Evolutionary conservation across 2,797 vertebrate genomes (phyloP).

Genomic region (Syngnathus acus): DNA sequence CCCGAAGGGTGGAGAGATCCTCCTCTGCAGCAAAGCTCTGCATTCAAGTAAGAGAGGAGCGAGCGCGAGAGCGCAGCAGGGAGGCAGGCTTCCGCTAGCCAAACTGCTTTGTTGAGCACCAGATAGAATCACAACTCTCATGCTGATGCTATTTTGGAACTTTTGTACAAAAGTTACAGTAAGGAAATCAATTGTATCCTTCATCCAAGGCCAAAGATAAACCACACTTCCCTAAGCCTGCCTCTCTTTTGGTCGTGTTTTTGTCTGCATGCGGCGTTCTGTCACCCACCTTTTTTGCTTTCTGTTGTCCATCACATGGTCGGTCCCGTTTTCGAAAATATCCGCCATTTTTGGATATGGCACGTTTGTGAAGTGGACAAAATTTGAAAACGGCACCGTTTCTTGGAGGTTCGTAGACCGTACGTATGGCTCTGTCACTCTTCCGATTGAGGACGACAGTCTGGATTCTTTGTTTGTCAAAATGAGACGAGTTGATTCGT

Average conservation of each 20-base stretch:
- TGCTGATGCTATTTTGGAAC: not conserved
- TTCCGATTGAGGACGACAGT: not conserved
- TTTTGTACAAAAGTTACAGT: not conserved
- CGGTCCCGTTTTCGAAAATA: too few species aligned
- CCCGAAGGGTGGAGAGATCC: conserved; percentile 82
- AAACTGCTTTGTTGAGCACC: not conserved
- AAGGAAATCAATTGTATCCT: not conserved
- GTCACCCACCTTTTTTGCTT: not conserved
- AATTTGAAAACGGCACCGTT: too few species aligned
- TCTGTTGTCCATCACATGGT: not conserved
- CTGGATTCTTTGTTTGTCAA: not conserved
- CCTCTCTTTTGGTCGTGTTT: conserved; percentile 23
- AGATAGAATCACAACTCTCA: not conserved
- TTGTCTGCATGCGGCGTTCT: conserved; percentile 13
- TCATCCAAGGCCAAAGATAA: not conserved
- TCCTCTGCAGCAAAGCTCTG: conserved; percentile 82
- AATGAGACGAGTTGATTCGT: not conserved
- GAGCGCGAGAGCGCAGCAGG: conserved; percentile 23
- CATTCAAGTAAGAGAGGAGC: conserved; percentile 81
- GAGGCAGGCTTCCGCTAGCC: conserved; percentile 48
- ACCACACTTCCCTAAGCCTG: conserved; percentile 16
- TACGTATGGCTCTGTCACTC: not conserved
- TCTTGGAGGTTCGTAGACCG: too few species aligned
- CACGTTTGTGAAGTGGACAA: too few species aligned
- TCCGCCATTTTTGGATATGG: too few species aligned